Conservation (phyloP, 2,113 vertebrate genomes). For the Spea bombifrons region DNA sequence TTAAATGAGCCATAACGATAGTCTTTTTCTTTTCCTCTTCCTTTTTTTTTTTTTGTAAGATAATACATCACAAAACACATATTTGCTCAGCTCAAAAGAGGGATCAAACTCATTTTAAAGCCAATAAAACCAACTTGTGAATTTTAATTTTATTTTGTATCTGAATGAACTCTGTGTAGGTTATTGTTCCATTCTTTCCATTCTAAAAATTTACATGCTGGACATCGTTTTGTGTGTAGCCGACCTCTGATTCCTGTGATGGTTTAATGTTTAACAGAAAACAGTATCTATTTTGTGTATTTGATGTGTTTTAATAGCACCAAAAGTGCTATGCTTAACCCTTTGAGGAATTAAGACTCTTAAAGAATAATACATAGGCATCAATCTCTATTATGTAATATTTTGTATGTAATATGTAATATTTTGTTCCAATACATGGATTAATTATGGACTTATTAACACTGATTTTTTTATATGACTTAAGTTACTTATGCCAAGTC, state of each 20-base stretch:
- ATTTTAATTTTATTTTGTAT: conserved; percentile 97
- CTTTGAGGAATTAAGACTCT: too few species aligned
- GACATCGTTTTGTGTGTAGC: conserved; percentile 85
- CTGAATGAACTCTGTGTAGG: conserved; percentile 80
- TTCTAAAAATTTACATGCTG: conserved; percentile 88
- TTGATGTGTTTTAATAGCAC: conserved; percentile 54
- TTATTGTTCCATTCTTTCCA: conserved; percentile 80
- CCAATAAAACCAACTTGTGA: conserved; percentile 84
- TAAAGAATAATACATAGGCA: too few species aligned
- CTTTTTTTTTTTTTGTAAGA: conserved; percentile 63
- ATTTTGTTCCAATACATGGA: too few species aligned
- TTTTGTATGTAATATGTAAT: too few species aligned
- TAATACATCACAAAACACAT: conserved; percentile 83
- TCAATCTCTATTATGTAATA: too few species aligned
- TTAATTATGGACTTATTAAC: too few species aligned
- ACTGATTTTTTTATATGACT: too few species aligned
- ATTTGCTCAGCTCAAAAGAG: conserved; percentile 89
- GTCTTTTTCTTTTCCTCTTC: conserved; percentile 59
- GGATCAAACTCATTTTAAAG: conserved; percentile 84
- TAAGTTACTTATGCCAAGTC: too few species aligned
- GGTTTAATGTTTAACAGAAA: conserved; percentile 71
- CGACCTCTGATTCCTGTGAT: conserved; percentile 79
- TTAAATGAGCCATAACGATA: conserved; percentile 82
- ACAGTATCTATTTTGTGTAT: conserved; percentile 69
- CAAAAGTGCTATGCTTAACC: too few species aligned